Evolutionary conservation across 2,113 vertebrate genomes (phyloP).

Genomic region (Gymnarchus niloticus): DNA sequence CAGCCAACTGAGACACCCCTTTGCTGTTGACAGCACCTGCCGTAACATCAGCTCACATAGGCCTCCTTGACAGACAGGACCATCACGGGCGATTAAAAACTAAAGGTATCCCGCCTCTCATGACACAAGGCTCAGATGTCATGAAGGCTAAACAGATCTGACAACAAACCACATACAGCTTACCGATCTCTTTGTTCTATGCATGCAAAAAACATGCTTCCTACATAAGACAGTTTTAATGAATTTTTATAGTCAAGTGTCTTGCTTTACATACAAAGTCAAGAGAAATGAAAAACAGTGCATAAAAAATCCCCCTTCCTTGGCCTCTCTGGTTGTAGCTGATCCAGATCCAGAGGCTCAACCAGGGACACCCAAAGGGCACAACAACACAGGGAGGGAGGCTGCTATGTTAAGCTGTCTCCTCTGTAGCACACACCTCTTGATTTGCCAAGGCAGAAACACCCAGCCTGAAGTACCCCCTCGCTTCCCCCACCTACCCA

Average conservation of each 20-base stretch:
- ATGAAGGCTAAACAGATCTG: neutral
- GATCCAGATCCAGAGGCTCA: neutral
- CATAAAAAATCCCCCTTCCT: neutral
- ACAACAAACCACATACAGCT: neutral
- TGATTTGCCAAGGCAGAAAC: slow-evolving; percentile 29
- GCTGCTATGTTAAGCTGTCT: neutral
- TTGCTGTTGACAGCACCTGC: neutral
- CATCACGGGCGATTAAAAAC: neutral
- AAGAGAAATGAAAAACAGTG: neutral
- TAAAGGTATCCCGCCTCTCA: no score
- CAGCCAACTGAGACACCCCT: neutral
- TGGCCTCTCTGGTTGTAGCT: no score
- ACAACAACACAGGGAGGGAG: neutral
- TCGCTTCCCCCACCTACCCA: slow-evolving; percentile 73
- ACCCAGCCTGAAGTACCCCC: slow-evolving; percentile 30
- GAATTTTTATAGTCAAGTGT: neutral
- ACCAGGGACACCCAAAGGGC: neutral
- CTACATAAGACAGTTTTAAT: neutral
- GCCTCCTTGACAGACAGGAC: neutral
- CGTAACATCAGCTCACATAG: no score
- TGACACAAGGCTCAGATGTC: neutral
- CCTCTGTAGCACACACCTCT: neutral
- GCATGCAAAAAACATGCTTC: neutral
- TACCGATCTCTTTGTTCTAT: neutral
- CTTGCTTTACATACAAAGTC: neutral